phyloP scores from a whole-genome alignment of 2,888 invertebrate species.

The Cephus nigrinus region DNA sequence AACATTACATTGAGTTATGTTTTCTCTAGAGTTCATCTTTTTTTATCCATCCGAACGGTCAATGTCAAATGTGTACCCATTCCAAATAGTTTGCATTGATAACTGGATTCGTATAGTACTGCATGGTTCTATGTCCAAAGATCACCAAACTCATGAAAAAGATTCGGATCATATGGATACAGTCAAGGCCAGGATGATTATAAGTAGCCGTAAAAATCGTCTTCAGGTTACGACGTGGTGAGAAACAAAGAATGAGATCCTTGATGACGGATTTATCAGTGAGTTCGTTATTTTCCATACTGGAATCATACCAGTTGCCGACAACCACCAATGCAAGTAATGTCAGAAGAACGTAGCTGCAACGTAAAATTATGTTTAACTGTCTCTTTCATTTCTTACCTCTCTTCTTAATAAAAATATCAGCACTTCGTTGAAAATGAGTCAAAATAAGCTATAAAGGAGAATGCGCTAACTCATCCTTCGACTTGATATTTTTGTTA shows the following conservation, averaged over 20 bases:
- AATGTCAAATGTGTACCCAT: constrained; percentile 29
- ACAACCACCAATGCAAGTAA: constrained; percentile 29
- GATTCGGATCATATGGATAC: constrained; percentile 45
- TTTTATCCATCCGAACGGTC: no score
- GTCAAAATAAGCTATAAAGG: no score
- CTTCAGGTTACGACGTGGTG: constrained; percentile 44
- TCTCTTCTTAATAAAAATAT: no score
- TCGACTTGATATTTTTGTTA: no score
- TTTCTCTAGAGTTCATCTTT: no score
- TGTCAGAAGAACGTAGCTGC: constrained; percentile 27
- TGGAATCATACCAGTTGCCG: constrained; percentile 35
- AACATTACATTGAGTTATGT: no score
- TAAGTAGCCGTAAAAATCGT: constrained; percentile 35
- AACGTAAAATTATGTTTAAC: constrained; percentile 9
- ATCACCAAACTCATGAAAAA: constrained; percentile 37
- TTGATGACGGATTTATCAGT: neutral
- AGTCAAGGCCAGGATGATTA: constrained; percentile 45
- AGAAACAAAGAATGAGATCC: constrained; percentile 48
- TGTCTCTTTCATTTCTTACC: no score
- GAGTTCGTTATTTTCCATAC: constrained; percentile 9
- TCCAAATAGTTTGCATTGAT: constrained; percentile 38
- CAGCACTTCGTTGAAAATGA: no score
- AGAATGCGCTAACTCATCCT: no score
- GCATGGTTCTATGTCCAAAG: constrained; percentile 43
- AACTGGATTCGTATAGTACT: constrained; percentile 36